Percentiles rank a stretch among this genome's conserved stretches.
phyloP scores from a whole-genome alignment of 1,140 invertebrate species.

The Amyelois transitella region DNA sequence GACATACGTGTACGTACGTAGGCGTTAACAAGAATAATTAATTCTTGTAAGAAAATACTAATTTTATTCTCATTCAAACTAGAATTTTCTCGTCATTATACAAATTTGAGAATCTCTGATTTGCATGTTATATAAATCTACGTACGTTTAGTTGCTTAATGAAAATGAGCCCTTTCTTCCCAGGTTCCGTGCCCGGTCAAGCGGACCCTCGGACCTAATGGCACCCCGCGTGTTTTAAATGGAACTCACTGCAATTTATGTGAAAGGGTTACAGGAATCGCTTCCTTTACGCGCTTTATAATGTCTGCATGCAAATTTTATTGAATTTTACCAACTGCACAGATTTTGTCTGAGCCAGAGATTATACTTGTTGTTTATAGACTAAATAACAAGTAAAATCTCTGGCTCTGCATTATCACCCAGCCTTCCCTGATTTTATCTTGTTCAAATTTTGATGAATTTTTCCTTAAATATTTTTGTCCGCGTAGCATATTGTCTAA shows the following conservation, averaged over 20 bases:
- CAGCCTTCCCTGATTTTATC: too few relatives aligned
- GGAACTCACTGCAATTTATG: slow-evolving; percentile 66
- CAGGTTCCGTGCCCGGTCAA: slow-evolving; percentile 15
- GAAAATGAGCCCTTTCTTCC: slow-evolving; percentile 70
- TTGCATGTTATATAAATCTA: slow-evolving; percentile 46
- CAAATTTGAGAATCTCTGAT: slow-evolving; percentile 38
- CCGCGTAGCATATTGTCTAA: too few relatives aligned
- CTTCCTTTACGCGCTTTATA: slow-evolving; percentile 36
- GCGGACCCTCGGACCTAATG: slow-evolving; percentile 50
- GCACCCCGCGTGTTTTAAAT: slow-evolving; percentile 51
- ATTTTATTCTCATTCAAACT: too few relatives aligned
- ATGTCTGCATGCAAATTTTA: slow-evolving; percentile 39
- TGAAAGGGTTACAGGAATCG: slow-evolving; percentile 49
- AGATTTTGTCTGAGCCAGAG: too few relatives aligned
- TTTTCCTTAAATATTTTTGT: too few relatives aligned
- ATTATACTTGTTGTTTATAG: slow-evolving; percentile 6
- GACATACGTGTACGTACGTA: too few relatives aligned
- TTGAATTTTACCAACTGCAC: not conserved
- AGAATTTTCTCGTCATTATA: not conserved
- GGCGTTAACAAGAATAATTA: too few relatives aligned
- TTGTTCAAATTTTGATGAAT: too few relatives aligned
- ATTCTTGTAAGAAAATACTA: not conserved
- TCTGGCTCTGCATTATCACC: too few relatives aligned
- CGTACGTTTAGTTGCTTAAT: slow-evolving; percentile 60
- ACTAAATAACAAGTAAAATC: too few relatives aligned